phyloP scores from a whole-genome alignment of 2,113 vertebrate species.

The Chrysochloris asiatica region DNA sequence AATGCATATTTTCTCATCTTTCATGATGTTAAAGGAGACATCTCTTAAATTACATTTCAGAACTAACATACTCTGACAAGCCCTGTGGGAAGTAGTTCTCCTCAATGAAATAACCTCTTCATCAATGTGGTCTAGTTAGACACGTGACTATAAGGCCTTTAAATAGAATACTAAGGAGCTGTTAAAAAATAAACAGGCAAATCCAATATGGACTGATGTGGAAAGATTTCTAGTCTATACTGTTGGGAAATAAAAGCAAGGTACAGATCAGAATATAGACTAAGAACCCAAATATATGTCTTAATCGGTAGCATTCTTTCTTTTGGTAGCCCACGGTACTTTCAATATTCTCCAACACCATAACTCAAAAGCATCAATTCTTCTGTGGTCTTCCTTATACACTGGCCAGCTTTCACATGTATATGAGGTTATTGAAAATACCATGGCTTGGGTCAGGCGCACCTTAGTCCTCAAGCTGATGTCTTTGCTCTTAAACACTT shows the following conservation, averaged over 20 bases:
- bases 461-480: too few species aligned
- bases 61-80: background rate
- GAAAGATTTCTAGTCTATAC: background rate
- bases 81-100: background rate
- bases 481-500: too few species aligned
- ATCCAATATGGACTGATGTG: background rate
- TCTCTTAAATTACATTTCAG: background rate
- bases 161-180: background rate
- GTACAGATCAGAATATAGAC: background rate
- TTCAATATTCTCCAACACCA: too few species aligned
- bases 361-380: too few species aligned
- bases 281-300: background rate
- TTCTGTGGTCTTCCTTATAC: too few species aligned
- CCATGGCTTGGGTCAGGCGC: too few species aligned
- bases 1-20: too few species aligned
- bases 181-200: background rate
- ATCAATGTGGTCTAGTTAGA: background rate
- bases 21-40: too few species aligned
- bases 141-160: background rate
- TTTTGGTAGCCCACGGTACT: too few species aligned
- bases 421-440: too few species aligned
- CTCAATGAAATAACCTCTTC: background rate
- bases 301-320: background rate
- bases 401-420: too few species aligned
- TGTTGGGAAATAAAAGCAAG: background rate